These are phyloP conservation scores for Syngnathus floridae DNA, from an alignment of 2,113 vertebrate species.

Conservation along the genomic window DNA sequence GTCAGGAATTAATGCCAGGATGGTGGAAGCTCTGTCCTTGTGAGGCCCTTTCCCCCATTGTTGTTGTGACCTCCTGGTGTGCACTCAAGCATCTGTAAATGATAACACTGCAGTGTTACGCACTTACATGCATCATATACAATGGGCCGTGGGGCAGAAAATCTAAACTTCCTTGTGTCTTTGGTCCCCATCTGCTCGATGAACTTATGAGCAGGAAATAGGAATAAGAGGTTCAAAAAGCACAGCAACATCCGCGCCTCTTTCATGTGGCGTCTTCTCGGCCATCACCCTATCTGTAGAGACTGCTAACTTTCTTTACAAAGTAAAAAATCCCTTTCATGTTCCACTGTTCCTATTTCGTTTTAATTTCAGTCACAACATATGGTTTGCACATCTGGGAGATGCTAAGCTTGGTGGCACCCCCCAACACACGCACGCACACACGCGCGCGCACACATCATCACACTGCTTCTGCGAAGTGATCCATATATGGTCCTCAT, in stretches of 20 bases:
- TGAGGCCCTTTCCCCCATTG: conserved; percentile 25
- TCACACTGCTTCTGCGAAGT: conserved; percentile 53
- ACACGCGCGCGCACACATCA: neutral
- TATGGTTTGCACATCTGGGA: conserved; percentile 91
- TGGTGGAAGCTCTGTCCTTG: neutral
- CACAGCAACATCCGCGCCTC: conserved; percentile 77
- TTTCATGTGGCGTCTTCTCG: conserved; percentile 92
- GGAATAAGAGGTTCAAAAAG: conserved; percentile 67
- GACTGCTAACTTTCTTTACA: conserved; percentile 76
- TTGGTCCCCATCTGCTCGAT: conserved; percentile 85
- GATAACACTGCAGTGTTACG: conserved; percentile 51
- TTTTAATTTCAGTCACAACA: conserved; percentile 87
- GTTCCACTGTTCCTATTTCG: conserved; percentile 73
- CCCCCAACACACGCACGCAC: conserved; percentile 12
- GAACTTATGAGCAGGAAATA: conserved; percentile 91
- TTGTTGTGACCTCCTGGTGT: conserved; percentile 56
- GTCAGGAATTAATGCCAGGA: conserved; percentile 3
- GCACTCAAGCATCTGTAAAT: conserved; percentile 55
- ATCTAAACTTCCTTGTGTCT: conserved; percentile 65
- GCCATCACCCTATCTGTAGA: conserved; percentile 78
- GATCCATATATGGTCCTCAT: conserved; percentile 66
- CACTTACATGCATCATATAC: conserved; percentile 63
- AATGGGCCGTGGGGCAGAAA: conserved; percentile 60
- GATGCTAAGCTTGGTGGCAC: conserved; percentile 70
- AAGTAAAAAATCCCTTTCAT: conserved; percentile 91